Percentiles rank a stretch among this genome's conserved stretches.
These are phyloP conservation scores for Ophioderma brevispina DNA, from an alignment of 35 echinoderm and acorn worm genomes.

Conservation along the genomic window DNA sequence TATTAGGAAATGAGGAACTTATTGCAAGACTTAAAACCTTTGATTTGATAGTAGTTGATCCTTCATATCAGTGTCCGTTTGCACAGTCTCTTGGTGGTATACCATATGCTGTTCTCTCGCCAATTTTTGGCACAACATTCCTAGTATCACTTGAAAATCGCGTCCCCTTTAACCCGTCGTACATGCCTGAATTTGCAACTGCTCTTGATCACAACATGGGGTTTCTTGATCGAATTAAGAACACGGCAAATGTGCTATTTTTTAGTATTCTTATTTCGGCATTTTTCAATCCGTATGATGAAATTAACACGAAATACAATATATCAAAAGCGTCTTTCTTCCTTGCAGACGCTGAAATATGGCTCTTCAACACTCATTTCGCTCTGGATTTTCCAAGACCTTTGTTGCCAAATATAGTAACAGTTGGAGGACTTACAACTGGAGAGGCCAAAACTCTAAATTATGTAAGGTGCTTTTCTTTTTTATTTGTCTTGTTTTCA, in stretches of 20 bases:
- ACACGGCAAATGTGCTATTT: background rate
- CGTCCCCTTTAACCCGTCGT: constrained; percentile 6
- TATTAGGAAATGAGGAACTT: constrained; percentile 5
- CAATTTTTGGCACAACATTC: background rate
- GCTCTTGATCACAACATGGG: constrained; percentile 11
- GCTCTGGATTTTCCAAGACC: constrained; percentile 49
- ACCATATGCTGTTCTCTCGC: constrained; percentile 1
- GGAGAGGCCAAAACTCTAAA: constrained; percentile 27
- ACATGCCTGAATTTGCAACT: constrained; percentile 29
- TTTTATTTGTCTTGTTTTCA: too few species aligned
- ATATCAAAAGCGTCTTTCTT: background rate
- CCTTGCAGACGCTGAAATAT: constrained; percentile 10
- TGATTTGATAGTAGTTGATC: constrained; percentile 38
- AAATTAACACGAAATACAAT: background rate
- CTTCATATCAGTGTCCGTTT: background rate
- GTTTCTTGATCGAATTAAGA: background rate
- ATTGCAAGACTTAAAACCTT: constrained; percentile 4
- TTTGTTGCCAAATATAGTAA: constrained; percentile 51
- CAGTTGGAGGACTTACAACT: constrained; percentile 66
- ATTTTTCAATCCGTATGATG: background rate
- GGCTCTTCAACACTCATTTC: constrained; percentile 53
- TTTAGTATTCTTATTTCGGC: background rate
- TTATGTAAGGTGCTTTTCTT: too few species aligned
- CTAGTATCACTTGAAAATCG: constrained; percentile 1
- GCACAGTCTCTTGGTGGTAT: background rate